Base-by-base conservation (phyloP, 2,113 vertebrate species). In the Tautogolabrus adspersus region DNA sequence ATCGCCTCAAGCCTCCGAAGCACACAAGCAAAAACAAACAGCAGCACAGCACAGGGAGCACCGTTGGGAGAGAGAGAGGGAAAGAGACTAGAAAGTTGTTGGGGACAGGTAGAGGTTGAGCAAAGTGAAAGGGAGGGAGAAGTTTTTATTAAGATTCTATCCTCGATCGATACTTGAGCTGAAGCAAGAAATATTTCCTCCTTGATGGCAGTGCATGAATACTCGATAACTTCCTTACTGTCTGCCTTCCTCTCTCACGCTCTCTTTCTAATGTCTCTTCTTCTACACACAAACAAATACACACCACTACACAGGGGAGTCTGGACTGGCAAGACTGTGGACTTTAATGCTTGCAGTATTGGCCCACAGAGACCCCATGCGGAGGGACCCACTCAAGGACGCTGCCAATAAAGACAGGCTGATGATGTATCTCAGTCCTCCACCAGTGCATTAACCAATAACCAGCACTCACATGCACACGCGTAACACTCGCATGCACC, bases 331-430 rank as follows among this genome's bases (percentile, higher is more conserved):
- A 58, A 67, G 58, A 66, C 56, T 71, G 73, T 72, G 65, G 80
- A 76, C 67, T 82, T 75, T 85, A 81, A 69, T 76, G 66, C 83
- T 73, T 73, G 70, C 47, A 15, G 79, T 76, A 82, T 55, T 82
- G 82, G 76, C 66, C 84, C 66, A 47, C 74, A 37, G 81, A 89
- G 80, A 78, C 77, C 81, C 77, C 79, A 70, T 66, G 81, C 64
- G 63, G 76, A 71, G 83, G 62, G 77, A 88, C 60, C 71, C 73
- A 54, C 75, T 84, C 73, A 73, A 75, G 63, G 68, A 87, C 18
- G 51, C 74, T 78, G 77, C 80, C 88, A 87, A 66, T 81, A 82
- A 89, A 87, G 85, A 75, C 67, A 64, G 84, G 78, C 83, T 80
- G 81, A 86, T 75, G 73, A 88, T 88, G 89, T 23, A 77, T 81